Percentiles rank a stretch among this genome's conserved stretches.
phyloP scores from a whole-genome alignment of 2,113 vertebrate species.

The Crotalus horridus region DNA sequence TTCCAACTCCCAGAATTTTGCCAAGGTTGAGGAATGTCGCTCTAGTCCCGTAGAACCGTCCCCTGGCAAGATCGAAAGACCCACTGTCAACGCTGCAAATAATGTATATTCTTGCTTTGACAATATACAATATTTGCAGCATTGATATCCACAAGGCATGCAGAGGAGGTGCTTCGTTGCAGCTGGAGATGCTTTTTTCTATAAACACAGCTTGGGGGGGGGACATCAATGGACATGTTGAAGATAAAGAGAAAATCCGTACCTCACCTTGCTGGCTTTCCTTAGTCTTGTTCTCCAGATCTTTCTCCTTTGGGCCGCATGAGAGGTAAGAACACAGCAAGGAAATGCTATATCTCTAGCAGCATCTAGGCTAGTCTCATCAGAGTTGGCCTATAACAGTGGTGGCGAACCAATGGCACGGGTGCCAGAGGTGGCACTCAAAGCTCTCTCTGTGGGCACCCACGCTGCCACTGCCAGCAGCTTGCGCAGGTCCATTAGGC shows the following conservation, averaged over 20 bases:
- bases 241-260: not conserved
- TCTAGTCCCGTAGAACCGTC: not conserved
- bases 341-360: not conserved
- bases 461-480: no score
- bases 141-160: not conserved
- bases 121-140: no score
- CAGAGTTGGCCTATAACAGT: not conserved
- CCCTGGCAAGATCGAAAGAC: no score
- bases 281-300: not conserved
- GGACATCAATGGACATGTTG: not conserved
- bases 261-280: not conserved
- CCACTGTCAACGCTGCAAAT: no score
- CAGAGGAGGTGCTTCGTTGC: not conserved
- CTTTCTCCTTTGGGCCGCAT: not conserved
- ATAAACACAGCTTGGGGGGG: not conserved
- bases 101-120: no score
- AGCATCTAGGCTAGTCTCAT: not conserved
- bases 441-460: no score
- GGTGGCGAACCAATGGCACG: no score
- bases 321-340: not conserved
- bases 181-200: not conserved
- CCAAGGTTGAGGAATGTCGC: not conserved
- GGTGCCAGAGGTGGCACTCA: no score
- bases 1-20: no score
- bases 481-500: no score